phyloP scores from a whole-genome alignment of 2,113 vertebrate species.

The Ptyas mucosa region DNA sequence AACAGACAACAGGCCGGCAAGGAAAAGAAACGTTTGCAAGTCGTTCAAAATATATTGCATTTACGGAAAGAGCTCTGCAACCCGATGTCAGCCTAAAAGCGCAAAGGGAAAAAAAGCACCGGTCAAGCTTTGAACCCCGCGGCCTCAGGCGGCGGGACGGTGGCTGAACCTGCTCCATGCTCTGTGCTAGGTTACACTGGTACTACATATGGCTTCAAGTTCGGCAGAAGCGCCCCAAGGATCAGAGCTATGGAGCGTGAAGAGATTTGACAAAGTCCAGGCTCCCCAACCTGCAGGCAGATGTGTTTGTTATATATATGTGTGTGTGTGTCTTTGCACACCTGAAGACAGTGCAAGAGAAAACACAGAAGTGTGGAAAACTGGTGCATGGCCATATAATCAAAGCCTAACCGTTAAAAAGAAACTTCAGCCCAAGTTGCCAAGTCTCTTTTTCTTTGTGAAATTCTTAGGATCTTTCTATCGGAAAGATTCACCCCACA shows the following conservation, averaged over 20 bases:
- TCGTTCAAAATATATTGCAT: conserved; percentile 34
- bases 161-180: background rate
- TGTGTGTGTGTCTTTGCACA: background rate
- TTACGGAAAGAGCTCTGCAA: background rate
- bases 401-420: background rate
- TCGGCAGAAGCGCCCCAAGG: background rate
- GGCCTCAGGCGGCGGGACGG: background rate
- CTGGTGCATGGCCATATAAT: background rate
- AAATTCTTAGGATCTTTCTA: background rate
- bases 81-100: background rate
- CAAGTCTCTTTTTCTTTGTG: background rate
- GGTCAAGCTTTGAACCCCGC: background rate
- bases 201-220: background rate
- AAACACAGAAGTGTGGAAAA: background rate
- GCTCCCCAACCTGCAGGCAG: background rate
- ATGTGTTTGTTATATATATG: background rate
- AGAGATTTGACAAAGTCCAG: background rate
- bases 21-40: conserved; percentile 63
- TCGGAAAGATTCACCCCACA: background rate
- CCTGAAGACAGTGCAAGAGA: background rate
- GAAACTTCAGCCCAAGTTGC: background rate
- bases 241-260: background rate
- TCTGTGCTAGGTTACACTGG: background rate
- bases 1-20: conserved; percentile 33
- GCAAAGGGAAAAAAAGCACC: too few species aligned